phyloP scores from a whole-genome alignment of 2,113 vertebrate species.

The Eonycteris spelaea region DNA sequence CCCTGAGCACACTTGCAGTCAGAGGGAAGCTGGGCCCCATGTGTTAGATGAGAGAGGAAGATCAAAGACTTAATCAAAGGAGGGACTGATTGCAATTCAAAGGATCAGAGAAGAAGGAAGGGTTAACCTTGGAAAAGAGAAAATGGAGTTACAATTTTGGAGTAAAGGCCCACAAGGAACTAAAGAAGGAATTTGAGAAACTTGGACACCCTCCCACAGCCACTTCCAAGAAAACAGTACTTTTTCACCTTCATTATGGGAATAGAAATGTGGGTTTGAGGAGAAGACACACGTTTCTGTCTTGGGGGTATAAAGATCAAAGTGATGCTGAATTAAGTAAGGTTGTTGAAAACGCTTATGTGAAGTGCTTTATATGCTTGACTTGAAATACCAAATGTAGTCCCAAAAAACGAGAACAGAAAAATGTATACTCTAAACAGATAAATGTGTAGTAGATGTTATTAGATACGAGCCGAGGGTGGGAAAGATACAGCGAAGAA shows the following conservation, averaged over 20 bases:
- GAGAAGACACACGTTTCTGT: neutral
- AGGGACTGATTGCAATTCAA: neutral
- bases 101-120: neutral
- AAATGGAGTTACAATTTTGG: neutral
- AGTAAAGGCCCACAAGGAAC: neutral
- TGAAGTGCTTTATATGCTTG: neutral
- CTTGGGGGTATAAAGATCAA: neutral
- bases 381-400: slow-evolving; percentile 15
- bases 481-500: neutral
- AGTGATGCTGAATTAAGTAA: slow-evolving; percentile 39
- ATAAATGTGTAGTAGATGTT: neutral
- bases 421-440: neutral
- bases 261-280: neutral
- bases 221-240: neutral
- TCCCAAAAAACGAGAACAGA: slow-evolving; percentile 8
- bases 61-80: neutral
- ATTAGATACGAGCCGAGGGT: neutral
- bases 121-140: neutral
- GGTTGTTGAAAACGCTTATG: neutral
- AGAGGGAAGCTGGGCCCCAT: neutral
- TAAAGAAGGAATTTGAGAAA: neutral
- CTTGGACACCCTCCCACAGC: neutral
- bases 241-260: neutral
- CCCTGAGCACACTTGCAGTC: neutral
- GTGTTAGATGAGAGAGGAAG: neutral